Evolutionary conservation across 2,888 invertebrate genomes (phyloP), one percentile per base, ranked within the genome.

Genomic region (Ashinkailepas kermadecensis): DNA sequence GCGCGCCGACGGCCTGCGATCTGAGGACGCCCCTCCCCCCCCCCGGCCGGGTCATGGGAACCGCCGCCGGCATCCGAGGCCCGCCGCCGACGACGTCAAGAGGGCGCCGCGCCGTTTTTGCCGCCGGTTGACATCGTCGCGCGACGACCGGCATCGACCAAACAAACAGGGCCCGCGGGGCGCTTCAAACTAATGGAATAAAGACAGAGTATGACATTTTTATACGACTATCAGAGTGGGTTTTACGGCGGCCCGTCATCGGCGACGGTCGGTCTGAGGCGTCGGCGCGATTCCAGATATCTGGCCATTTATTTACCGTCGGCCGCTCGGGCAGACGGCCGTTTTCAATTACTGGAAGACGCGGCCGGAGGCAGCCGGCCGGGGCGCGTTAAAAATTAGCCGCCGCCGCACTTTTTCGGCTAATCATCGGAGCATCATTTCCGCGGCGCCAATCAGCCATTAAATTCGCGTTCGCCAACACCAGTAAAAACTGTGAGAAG

Each of bases 351-450:
- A 74, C 74, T 59, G 59, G 54, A 6, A 10, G 18, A n/a, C 9
- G 23, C 65, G 65, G 23, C 23, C 65, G 65, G 65, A 8, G 23
- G 74, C 74, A 21, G 74, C 74, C 74, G 21, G 74, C 54, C 56
- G 39, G 54, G 12, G 54, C 74, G 56, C 54, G 54, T 56, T 74
- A 18, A 74, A 70, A 74, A 74, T 74, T 74, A 74, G 74, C 54
- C 74, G 56, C 23, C 74, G 7, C 74, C 56, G 56, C 74, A 54
- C 15, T 74, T 74, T 74, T 74, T 74, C 74, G 15, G 74, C 74
- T 74, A 74, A 74, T 74, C 74, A 74, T 74, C 74, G 54, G 54
- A 18, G 74, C 74, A 74, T 74, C 74, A 74, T 74, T 74, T 74
- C 74, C 74, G 54, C 54, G 21, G 74, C 74, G 56, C 74, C 74